These are phyloP conservation scores for Acinonyx jubatus DNA, from an alignment of 2,113 vertebrate species.

Conservation along the genomic window DNA sequence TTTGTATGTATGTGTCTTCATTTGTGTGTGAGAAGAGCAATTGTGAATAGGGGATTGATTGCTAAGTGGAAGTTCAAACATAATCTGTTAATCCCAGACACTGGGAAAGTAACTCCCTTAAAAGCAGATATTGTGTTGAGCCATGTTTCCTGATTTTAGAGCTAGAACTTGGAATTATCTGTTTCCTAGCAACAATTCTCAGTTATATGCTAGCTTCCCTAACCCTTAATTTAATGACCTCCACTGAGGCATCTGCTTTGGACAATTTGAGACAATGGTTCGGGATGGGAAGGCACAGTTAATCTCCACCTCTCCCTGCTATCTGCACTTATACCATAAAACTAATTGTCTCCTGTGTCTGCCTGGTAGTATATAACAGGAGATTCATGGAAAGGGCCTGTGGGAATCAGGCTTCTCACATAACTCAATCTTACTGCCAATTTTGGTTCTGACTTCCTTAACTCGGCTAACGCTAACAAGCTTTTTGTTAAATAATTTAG, in stretches of 20 bases:
- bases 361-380: not conserved
- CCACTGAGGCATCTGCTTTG: constrained; percentile 31
- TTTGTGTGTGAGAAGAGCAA: not conserved
- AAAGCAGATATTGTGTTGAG: not conserved
- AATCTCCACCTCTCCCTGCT: not conserved
- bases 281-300: not conserved
- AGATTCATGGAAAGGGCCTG: not conserved
- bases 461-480: not conserved
- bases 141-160: not conserved
- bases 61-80: not conserved
- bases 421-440: not conserved
- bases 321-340: not conserved
- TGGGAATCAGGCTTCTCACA: not conserved
- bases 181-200: constrained; percentile 65
- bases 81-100: not conserved
- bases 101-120: not conserved
- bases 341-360: not conserved
- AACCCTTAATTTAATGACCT: constrained; percentile 57
- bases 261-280: not conserved
- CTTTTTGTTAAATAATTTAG: constrained; percentile 25
- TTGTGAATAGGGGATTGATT: not conserved
- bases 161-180: not conserved
- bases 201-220: not conserved
- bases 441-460: not conserved
- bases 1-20: not conserved